Base-by-base conservation (phyloP, 2,797 vertebrate genomes). In the Ptychadena robeensis region DNA sequence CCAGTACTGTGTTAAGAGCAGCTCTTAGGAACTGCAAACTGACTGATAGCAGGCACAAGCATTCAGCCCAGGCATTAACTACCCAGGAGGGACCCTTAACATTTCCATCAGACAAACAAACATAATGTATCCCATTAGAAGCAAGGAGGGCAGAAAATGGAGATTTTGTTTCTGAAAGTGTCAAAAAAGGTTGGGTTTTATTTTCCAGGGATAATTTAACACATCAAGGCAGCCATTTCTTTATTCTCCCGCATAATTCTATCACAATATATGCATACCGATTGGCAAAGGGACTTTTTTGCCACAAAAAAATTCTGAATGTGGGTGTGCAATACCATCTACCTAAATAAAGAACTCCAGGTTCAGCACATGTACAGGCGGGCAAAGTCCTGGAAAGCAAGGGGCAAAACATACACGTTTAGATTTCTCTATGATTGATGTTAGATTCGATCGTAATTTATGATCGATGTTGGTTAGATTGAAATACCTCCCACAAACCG, bases 81-180 rank as follows among this genome's bases (percentile, higher is more conserved):
- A 76, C 78, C 71, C 82, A 74, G 68, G 82, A 84, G 82, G 70
- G 70, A 68, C 70, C 70, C 48, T 48, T 48, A 76, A 70, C 57
- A 77, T 71, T 77, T 65, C 73, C 53, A 25, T 37, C 66, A 37
- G 73, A 82, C 80, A 84, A 68, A 83, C 82, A 79, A 79, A 74
- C 64, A 74, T 75, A 63, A 75, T 65, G 22, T 53, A 64, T 75
- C 38, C 71, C 35, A 80, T 84, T 70, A 80, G n/a, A 68, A 44
- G 7, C 30, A 32, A 65, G 73, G 37, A 74, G 9, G 27, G 64
- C 35, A 53, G 71, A 73, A 80, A 59, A 3, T 25, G 28, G 28
- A 30, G 57, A 25, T 57, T 53, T 35, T 71, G 15, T 28, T 31
- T 30, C 22, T 63, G 18, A 4, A 30, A 38, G 27, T 2, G 32